A percentile compares a stretch with the other conserved stretches of the same genome.
Evolutionary conservation across 1,140 invertebrate species (phyloP).

Genomic region (Sarcophaga peregrina): DNA sequence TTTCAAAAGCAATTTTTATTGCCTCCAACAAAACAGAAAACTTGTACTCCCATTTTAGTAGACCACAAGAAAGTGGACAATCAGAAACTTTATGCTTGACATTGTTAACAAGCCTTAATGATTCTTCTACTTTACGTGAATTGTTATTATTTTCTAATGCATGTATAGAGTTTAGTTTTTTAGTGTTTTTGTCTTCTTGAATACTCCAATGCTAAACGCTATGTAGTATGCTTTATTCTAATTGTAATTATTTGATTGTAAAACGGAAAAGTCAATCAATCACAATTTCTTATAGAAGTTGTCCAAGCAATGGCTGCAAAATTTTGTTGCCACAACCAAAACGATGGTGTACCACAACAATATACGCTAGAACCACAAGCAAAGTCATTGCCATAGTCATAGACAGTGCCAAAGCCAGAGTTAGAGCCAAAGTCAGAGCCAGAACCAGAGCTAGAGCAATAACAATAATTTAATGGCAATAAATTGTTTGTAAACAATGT

Average conservation of each 20-base stretch:
- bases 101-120: not conserved
- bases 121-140: not conserved
- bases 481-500: constrained; percentile 15
- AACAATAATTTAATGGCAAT: constrained; percentile 21
- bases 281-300: not conserved
- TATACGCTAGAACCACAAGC: not conserved
- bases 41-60: no score
- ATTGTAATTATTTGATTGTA: constrained; percentile 4
- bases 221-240: not conserved
- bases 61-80: no score
- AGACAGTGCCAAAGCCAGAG: not conserved
- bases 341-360: not conserved
- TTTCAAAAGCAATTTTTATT: no score
- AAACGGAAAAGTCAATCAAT: constrained; percentile 23
- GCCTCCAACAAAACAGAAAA: no score
- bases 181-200: no score
- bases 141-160: no score
- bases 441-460: not conserved
- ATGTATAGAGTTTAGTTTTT: no score
- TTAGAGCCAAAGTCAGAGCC: no score
- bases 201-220: no score
- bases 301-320: not conserved
- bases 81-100: not conserved
- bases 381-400: not conserved
- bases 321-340: not conserved